Percentiles rank a stretch among this genome's conserved stretches.
Evolutionary conservation across 2,113 vertebrate genomes (phyloP).

Genomic region (Myotis yumanensis): DNA sequence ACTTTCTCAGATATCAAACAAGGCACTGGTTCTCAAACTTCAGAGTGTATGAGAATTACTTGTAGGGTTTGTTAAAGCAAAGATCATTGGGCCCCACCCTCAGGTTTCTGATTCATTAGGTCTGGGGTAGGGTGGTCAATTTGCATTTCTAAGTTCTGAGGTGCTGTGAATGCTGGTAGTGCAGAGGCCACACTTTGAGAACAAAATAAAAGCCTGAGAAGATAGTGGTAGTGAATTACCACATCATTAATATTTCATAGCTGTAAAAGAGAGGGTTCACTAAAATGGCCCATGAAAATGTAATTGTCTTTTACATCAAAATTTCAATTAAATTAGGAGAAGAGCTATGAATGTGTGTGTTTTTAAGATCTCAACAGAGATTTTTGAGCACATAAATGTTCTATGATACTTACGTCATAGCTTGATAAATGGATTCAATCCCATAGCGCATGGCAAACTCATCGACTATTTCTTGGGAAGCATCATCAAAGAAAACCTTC

Average conservation of each 20-base stretch:
- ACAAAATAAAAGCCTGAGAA: neutral
- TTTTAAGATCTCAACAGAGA: neutral
- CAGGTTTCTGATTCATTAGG: neutral
- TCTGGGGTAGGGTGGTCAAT: neutral
- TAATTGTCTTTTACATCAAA: neutral
- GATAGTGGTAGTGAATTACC: neutral
- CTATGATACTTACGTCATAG: conserved; percentile 94
- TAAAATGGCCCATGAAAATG: neutral
- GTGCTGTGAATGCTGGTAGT: neutral
- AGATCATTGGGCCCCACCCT: neutral
- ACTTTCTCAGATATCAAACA: neutral
- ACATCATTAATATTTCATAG: neutral
- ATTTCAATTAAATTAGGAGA: conserved; percentile 2
- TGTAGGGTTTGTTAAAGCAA: neutral
- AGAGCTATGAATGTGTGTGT: neutral
- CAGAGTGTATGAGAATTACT: neutral
- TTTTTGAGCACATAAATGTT: neutral
- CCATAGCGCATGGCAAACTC: conserved; percentile 99
- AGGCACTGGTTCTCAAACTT: neutral
- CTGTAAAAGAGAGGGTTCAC: neutral
- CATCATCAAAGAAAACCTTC: conserved; percentile 98
- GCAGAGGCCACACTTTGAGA: neutral
- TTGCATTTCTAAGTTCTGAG: neutral
- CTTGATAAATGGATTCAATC: conserved; percentile 98
- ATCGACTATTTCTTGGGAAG: conserved; percentile 97